Evolutionary conservation across 1,140 invertebrate species (phyloP).

Genomic region (Plutomurus gul): DNA sequence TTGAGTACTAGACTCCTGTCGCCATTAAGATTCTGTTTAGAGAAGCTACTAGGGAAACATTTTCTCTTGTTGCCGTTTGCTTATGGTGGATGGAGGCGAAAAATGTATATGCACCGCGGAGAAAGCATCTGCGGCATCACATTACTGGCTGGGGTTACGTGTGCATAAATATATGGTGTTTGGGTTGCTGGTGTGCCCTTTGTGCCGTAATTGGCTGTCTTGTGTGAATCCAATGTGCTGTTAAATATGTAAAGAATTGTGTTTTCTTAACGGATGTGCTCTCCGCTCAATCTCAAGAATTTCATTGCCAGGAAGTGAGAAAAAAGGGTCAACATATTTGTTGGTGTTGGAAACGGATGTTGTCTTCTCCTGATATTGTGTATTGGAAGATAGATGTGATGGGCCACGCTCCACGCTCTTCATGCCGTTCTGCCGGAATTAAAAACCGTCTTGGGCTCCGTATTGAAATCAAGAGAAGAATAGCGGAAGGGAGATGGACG

Average conservation of each 20-base stretch:
- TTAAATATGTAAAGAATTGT: neutral
- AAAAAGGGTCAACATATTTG: neutral
- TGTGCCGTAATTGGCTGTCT: neutral
- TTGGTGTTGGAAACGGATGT: neutral
- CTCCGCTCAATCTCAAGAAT: neutral
- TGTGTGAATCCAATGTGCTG: neutral
- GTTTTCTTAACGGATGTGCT: neutral
- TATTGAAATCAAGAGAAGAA: constrained; percentile 1
- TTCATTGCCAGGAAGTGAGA: constrained; percentile 4
- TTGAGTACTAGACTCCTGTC: neutral
- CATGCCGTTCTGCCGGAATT: neutral
- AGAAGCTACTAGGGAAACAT: neutral
- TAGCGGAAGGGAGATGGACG: neutral
- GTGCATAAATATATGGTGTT: neutral
- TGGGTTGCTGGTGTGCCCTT: neutral
- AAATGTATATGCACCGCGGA: no score
- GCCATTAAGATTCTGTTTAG: constrained; percentile 12
- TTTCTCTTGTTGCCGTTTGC: no score
- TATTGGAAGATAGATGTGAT: constrained; percentile 3
- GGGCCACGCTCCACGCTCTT: neutral
- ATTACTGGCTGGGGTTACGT: neutral
- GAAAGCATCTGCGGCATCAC: no score
- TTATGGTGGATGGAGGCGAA: no score
- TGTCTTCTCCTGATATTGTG: constrained; percentile 7
- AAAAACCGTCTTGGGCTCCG: neutral